These are phyloP conservation scores for Hydrochoerus hydrochaeris DNA, from an alignment of 2,113 vertebrate genomes.

Conservation along the genomic window DNA sequence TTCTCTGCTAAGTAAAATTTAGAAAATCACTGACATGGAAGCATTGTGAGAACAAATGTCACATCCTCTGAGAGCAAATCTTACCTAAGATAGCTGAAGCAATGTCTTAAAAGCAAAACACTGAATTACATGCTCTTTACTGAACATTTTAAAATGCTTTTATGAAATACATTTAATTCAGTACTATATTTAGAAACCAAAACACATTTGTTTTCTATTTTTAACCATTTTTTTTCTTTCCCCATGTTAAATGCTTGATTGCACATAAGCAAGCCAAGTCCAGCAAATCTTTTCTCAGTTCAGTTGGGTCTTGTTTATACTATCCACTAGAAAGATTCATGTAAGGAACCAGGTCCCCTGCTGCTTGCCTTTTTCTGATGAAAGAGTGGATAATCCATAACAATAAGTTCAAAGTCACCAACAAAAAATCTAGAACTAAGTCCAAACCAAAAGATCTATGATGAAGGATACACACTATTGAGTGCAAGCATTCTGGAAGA, in stretches of 20 bases:
- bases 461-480: neutral
- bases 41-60: conserved; percentile 43
- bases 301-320: neutral
- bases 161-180: conserved; percentile 36
- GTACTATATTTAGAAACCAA: conserved; percentile 43
- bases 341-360: neutral
- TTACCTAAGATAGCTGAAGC: neutral
- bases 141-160: conserved; percentile 8
- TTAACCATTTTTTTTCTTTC: conserved; percentile 52
- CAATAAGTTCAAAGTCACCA: neutral
- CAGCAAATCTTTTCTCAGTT: conserved; percentile 27
- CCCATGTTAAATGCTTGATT: neutral
- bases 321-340: neutral
- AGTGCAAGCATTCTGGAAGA: conserved; percentile 23
- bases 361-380: conserved; percentile 27
- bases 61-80: conserved; percentile 40
- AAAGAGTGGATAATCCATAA: conserved; percentile 3
- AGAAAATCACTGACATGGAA: conserved; percentile 21
- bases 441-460: conserved; percentile 37
- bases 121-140: conserved; percentile 9
- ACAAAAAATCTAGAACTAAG: conserved; percentile 7
- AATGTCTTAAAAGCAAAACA: neutral
- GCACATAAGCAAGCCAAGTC: conserved; percentile 6
- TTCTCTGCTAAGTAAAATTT: conserved; percentile 45
- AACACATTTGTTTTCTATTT: conserved; percentile 52